phyloP scores from a whole-genome alignment of 2,888 invertebrate species.

The Emmelina monodactyla region DNA sequence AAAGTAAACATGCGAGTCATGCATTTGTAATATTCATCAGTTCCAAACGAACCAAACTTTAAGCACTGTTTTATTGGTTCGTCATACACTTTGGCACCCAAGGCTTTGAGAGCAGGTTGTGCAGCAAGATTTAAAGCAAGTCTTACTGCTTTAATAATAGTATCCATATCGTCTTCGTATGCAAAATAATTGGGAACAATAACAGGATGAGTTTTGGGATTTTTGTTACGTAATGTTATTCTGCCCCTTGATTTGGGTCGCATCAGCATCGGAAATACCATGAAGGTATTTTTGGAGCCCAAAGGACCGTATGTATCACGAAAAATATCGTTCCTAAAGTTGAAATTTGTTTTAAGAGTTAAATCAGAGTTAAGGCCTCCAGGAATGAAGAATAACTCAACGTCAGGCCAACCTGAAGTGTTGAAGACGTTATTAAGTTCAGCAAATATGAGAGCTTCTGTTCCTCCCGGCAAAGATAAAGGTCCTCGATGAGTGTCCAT shows the following conservation, averaged over 20 bases:
- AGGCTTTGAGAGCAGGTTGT: background rate
- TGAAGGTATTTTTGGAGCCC: background rate
- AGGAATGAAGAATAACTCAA: background rate
- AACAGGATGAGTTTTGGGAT: background rate
- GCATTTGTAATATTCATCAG: background rate
- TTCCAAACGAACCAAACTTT: background rate
- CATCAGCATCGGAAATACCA: background rate
- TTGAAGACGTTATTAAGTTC: background rate
- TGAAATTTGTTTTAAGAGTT: constrained; percentile 37
- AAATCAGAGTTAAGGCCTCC: constrained; percentile 25
- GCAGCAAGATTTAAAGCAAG: background rate
- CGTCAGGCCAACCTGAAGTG: background rate
- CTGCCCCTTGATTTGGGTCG: background rate
- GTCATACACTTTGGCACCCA: background rate
- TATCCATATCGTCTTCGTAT: background rate
- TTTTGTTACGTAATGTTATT: background rate
- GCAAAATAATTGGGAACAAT: background rate
- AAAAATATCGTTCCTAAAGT: background rate
- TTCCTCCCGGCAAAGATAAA: background rate
- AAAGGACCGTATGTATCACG: background rate
- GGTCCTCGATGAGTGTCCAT: background rate
- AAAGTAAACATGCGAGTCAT: background rate
- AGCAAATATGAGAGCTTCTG: background rate
- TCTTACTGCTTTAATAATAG: background rate
- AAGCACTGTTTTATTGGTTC: background rate